These are phyloP conservation scores for Rhinolophus sinicus DNA, from an alignment of 2,113 vertebrate species.

Conservation along the genomic window DNA sequence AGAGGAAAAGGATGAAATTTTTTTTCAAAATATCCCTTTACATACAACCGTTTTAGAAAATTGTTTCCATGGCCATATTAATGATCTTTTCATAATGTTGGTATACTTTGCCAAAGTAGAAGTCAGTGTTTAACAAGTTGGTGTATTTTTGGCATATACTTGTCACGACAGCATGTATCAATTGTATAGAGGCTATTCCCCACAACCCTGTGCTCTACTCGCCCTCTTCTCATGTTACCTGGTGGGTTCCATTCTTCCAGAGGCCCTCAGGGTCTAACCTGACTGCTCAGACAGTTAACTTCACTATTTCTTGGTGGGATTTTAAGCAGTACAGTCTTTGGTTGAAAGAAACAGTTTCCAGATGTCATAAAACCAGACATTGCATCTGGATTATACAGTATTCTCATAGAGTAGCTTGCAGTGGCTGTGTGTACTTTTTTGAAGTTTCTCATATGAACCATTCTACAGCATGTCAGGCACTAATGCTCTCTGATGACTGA, in stretches of 20 bases:
- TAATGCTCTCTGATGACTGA: neutral
- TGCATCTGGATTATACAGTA: constrained; percentile 19
- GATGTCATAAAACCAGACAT: constrained; percentile 55
- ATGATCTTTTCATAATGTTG: neutral
- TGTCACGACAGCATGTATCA: neutral
- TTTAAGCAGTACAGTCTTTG: constrained; percentile 35
- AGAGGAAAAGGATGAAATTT: neutral
- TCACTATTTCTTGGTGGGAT: constrained; percentile 47
- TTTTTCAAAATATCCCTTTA: neutral
- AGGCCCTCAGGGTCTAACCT: neutral
- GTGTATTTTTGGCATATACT: neutral
- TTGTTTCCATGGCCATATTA: neutral
- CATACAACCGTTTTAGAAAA: neutral
- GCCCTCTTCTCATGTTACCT: neutral
- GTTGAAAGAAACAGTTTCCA: constrained; percentile 63
- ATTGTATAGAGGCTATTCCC: neutral
- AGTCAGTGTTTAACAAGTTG: neutral
- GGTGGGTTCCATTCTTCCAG: constrained; percentile 4
- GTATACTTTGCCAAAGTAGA: neutral
- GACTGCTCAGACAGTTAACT: neutral
- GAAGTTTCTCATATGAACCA: constrained; percentile 42
- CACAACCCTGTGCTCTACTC: neutral
- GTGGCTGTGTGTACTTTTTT: neutral
- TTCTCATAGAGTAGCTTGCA: constrained; percentile 2
- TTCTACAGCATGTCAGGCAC: constrained; percentile 10